Conservation (phyloP, 2,888 invertebrate species). For the Plutella xylostella region DNA sequence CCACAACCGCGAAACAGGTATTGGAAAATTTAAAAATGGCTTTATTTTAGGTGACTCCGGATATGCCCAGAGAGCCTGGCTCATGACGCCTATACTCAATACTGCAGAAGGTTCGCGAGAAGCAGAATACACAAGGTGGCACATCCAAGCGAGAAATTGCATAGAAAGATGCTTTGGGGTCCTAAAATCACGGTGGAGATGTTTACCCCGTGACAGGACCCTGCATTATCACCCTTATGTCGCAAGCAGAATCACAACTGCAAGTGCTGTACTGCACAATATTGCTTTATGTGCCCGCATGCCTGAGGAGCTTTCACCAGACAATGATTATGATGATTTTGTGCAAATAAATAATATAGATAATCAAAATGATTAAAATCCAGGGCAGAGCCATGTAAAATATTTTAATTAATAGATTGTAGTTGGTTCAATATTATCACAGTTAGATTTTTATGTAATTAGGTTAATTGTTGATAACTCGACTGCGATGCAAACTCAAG, state of each 20-base stretch:
- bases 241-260: background rate
- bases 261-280: background rate
- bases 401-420: background rate
- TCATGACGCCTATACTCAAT: constrained; percentile 22
- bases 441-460: too few relatives aligned
- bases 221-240: constrained; percentile 1
- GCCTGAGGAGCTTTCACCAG: background rate
- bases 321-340: background rate
- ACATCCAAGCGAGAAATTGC: constrained; percentile 17
- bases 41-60: constrained; percentile 13
- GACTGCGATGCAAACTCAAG: too few relatives aligned
- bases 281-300: background rate
- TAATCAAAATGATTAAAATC: background rate
- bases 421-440: too few relatives aligned
- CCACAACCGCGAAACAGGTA: too few relatives aligned
- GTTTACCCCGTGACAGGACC: constrained; percentile 17
- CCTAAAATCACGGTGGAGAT: constrained; percentile 20
- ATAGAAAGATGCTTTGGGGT: constrained; percentile 21
- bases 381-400: background rate
- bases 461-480: too few relatives aligned
- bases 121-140: constrained; percentile 17
- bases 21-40: too few relatives aligned
- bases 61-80: constrained; percentile 16
- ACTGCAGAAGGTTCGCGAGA: constrained; percentile 18
- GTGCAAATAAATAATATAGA: background rate